Evolutionary conservation across 2,888 invertebrate species (phyloP).

Genomic region (Trissolcus japonicus): DNA sequence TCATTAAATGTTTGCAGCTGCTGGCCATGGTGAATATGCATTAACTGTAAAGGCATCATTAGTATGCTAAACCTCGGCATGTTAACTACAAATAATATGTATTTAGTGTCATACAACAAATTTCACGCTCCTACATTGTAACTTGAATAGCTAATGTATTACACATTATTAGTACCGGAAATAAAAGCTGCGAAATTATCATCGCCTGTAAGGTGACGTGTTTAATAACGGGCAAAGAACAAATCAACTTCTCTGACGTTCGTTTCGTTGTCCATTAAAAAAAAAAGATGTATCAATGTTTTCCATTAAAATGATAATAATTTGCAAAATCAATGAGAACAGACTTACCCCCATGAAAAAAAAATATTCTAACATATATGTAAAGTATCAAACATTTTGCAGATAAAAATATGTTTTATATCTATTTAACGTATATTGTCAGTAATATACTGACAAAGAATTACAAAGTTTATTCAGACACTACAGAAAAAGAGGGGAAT

Average conservation of each 20-base stretch:
- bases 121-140: constrained; percentile 41
- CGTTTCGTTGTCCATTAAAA: constrained; percentile 3
- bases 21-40: constrained; percentile 32
- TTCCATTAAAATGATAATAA: no score
- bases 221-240: constrained; percentile 30
- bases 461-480: no score
- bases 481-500: no score
- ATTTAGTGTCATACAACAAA: constrained; percentile 46
- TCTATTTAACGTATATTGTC: no score
- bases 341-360: no score
- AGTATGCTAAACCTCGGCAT: constrained; percentile 39
- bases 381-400: no score
- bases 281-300: no score
- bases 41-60: constrained; percentile 34
- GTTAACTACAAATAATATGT: constrained; percentile 46
- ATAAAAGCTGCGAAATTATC: constrained; percentile 47
- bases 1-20: constrained; percentile 15
- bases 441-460: no score
- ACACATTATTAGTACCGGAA: constrained; percentile 40
- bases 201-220: constrained; percentile 37
- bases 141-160: constrained; percentile 38
- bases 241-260: constrained; percentile 34
- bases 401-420: no score
- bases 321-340: no score
- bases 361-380: no score